Percentiles rank a stretch among this genome's conserved stretches.
Evolutionary conservation across 2,113 vertebrate genomes (phyloP).

Genomic region (Rhinichthys klamathensis): DNA sequence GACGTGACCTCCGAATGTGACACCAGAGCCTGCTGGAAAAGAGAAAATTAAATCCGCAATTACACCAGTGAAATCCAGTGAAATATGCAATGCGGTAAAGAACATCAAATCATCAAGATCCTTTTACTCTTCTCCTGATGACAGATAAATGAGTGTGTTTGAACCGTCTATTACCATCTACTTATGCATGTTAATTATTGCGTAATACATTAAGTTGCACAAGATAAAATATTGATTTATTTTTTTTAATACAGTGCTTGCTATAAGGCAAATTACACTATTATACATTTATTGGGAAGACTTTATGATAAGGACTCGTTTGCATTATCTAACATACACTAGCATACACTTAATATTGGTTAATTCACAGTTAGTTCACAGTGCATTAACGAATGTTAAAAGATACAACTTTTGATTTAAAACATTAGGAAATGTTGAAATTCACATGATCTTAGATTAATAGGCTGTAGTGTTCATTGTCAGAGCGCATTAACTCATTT

Average conservation of each 20-base stretch:
- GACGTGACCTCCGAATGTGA: conserved; percentile 44
- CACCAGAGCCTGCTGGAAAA: conserved; percentile 42
- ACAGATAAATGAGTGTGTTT: neutral
- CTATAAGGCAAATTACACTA: neutral
- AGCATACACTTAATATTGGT: neutral
- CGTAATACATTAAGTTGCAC: neutral
- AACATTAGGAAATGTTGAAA: too few species aligned
- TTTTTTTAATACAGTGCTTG: neutral
- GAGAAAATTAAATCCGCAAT: conserved; percentile 52
- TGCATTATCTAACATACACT: neutral
- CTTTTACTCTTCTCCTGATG: neutral
- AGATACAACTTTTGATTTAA: neutral
- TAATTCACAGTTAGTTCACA: neutral
- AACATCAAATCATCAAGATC: conserved; percentile 8
- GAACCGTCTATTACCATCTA: neutral
- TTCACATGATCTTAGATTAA: neutral
- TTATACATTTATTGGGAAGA: neutral
- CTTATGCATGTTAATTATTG: neutral
- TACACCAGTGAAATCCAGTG: conserved; percentile 42
- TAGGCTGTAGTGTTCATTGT: neutral
- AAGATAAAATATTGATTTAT: neutral
- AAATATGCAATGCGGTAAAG: conserved; percentile 13
- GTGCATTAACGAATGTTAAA: neutral
- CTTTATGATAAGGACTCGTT: neutral
- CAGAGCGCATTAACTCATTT: neutral